These are phyloP conservation scores for Tipula confusa DNA, from an alignment of 2,888 invertebrate species.

Conservation along the genomic window DNA sequence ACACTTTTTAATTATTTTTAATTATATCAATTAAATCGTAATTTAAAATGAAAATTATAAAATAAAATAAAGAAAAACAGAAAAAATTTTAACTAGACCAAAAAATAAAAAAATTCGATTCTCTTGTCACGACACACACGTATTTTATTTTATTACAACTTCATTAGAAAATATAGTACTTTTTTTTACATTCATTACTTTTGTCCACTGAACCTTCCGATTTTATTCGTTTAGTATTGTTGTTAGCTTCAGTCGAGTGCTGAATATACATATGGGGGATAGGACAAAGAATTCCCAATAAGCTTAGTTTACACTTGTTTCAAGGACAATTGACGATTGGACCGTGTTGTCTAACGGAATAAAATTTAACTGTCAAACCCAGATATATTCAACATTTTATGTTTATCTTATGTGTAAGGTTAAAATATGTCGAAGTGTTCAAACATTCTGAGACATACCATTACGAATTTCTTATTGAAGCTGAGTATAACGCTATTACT, in stretches of 20 bases:
- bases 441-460: no score
- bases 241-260: not conserved
- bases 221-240: not conserved
- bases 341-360: no score
- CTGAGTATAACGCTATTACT: no score
- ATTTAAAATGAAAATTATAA: constrained; percentile 27
- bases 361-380: no score
- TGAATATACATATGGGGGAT: no score
- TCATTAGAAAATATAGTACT: not conserved
- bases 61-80: not conserved
- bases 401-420: no score
- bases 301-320: no score
- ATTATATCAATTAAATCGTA: not conserved
- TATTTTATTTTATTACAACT: constrained; percentile 26
- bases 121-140: constrained; percentile 28
- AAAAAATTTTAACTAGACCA: constrained; percentile 12
- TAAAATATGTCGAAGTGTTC: no score
- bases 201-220: not conserved
- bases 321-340: no score
- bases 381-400: no score
- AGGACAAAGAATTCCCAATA: no score
- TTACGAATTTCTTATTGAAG: no score
- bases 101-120: constrained; percentile 9
- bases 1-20: not conserved
- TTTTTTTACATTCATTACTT: not conserved